These are phyloP conservation scores for Chrysina gloriosa DNA, from an alignment of 2,888 invertebrate species.

Conservation along the genomic window DNA sequence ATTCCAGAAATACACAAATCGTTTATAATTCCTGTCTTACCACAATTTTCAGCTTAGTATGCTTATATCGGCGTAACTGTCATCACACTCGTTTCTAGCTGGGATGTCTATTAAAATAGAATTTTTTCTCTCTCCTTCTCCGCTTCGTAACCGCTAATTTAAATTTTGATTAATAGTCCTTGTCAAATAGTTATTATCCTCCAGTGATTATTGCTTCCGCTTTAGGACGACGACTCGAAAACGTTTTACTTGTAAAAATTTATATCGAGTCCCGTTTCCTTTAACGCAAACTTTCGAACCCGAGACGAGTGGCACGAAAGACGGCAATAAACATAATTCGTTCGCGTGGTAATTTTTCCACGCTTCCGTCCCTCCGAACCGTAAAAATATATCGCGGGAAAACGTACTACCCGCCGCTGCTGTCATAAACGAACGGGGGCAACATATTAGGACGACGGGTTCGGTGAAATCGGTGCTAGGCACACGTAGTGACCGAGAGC, in stretches of 20 bases:
- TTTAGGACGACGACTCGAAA: constrained; percentile 3
- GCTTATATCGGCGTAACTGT: too few species aligned
- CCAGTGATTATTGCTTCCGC: too few species aligned
- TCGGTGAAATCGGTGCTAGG: constrained; percentile 54
- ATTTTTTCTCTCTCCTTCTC: too few species aligned
- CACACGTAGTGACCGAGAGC: constrained; percentile 54
- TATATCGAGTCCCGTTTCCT: background rate
- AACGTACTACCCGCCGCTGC: background rate
- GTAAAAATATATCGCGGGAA: constrained; percentile 23
- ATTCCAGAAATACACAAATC: too few species aligned
- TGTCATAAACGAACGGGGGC: constrained; percentile 23
- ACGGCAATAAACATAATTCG: constrained; percentile 30
- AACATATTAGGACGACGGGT: constrained; percentile 19
- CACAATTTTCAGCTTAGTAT: too few species aligned
- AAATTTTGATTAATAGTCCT: too few species aligned
- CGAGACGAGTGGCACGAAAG: constrained; percentile 16
- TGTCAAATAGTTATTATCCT: too few species aligned
- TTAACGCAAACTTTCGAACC: background rate
- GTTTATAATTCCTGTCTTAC: too few species aligned
- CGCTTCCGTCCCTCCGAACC: constrained; percentile 6
- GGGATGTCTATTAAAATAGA: too few species aligned
- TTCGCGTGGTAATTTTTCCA: constrained; percentile 13
- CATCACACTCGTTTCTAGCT: too few species aligned
- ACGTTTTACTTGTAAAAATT: background rate
- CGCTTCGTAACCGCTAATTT: too few species aligned